A percentile compares a stretch with the other conserved stretches of the same genome.
Conservation (phyloP, 2,797 vertebrate species). For the Callimico goeldii region DNA sequence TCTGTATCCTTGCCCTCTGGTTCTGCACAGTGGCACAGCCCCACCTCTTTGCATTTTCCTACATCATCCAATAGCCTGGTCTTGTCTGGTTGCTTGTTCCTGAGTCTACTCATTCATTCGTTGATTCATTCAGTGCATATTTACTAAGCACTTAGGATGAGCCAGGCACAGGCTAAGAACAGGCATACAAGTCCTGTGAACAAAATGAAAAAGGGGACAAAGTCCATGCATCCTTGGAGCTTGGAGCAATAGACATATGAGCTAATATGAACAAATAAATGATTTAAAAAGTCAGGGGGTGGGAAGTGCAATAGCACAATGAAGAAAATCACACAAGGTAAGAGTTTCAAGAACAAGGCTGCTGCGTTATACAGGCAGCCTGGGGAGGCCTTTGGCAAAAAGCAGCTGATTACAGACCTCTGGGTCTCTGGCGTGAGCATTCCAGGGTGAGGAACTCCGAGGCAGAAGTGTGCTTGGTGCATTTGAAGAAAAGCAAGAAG, state of each 20-base stretch:
- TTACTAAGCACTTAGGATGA: background rate
- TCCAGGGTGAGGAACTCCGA: background rate
- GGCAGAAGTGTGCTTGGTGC: background rate
- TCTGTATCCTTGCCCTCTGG: no score
- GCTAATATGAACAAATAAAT: background rate
- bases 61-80: background rate
- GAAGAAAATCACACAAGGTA: background rate
- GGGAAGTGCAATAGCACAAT: background rate
- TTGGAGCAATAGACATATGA: background rate
- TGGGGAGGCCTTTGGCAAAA: background rate
- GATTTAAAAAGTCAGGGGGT: background rate
- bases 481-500: background rate
- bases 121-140: background rate
- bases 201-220: background rate
- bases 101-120: background rate
- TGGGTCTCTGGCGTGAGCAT: background rate
- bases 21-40: accelerated
- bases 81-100: background rate
- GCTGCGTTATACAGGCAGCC: background rate
- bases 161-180: background rate
- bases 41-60: background rate
- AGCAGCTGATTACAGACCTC: background rate
- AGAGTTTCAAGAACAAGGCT: background rate
- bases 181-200: background rate
- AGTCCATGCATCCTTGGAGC: background rate